A percentile compares a stretch with the other conserved stretches of the same genome.
Evolutionary conservation across 2,797 vertebrate species (phyloP).

Genomic region (Rousettus madagascariensis): DNA sequence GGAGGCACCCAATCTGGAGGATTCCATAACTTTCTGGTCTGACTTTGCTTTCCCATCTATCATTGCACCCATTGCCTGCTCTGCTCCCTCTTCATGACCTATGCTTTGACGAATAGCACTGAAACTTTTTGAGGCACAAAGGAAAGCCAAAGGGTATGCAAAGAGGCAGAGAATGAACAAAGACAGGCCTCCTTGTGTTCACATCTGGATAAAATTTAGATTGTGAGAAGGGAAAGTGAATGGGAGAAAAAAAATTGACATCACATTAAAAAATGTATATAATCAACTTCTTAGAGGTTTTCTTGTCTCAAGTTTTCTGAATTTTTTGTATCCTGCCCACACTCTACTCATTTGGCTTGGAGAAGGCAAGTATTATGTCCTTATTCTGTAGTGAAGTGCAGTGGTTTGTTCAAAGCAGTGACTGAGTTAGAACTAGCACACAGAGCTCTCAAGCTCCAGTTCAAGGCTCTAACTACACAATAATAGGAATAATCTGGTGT

Average conservation of each 20-base stretch:
- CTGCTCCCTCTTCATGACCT: not conserved
- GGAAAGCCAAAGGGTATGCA: not conserved
- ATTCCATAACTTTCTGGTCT: not conserved
- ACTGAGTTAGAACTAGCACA: not conserved
- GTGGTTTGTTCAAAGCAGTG: not conserved
- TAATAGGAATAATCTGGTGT: not conserved
- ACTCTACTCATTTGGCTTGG: not conserved
- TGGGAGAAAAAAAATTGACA: not conserved
- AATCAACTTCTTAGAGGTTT: not conserved
- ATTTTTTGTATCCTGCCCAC: not conserved
- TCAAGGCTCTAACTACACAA: not conserved
- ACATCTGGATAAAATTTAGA: conserved; percentile 63
- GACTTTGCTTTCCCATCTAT: not conserved
- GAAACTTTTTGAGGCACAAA: not conserved
- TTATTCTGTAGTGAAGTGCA: not conserved
- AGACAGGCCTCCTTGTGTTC: not conserved
- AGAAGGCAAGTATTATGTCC: not conserved
- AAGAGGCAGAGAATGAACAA: conserved; percentile 24
- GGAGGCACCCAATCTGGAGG: not conserved
- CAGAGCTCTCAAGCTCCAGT: not conserved
- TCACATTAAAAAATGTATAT: not conserved
- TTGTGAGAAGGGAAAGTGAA: conserved; percentile 33
- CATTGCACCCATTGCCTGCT: not conserved
- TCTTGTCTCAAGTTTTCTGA: not conserved
- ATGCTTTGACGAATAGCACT: not conserved